These are phyloP conservation scores for Aramus guarauna DNA, from an alignment of 2,113 vertebrate genomes.

Conservation along the genomic window DNA sequence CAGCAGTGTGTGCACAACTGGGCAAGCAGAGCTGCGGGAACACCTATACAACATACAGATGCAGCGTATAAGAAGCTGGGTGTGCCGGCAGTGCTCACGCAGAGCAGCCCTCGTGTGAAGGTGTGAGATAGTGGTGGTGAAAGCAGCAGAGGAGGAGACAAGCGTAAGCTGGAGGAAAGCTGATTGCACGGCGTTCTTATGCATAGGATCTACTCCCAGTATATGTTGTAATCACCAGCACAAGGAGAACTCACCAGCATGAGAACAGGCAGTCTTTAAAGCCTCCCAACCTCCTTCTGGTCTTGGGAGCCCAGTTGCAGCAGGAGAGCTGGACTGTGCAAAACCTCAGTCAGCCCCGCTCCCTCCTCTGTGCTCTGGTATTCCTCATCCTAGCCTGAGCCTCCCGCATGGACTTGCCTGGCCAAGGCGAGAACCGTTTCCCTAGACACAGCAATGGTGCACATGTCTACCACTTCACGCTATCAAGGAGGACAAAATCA, in stretches of 20 bases:
- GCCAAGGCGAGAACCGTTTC: background rate
- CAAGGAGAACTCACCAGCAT: background rate
- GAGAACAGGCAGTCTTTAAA: background rate
- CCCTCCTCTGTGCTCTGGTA: background rate
- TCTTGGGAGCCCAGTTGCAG: background rate
- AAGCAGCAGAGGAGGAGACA: background rate
- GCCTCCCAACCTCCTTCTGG: background rate
- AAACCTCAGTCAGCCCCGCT: background rate
- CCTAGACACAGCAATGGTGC: background rate
- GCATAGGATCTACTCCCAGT: background rate
- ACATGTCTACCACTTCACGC: background rate
- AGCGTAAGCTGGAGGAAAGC: background rate
- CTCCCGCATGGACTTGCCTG: background rate
- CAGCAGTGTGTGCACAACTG: background rate
- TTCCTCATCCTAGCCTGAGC: background rate
- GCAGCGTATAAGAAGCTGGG: background rate
- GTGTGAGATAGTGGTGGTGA: background rate
- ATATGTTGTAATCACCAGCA: background rate
- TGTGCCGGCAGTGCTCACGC: rapidly evolving
- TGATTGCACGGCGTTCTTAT: background rate
- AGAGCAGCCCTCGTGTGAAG: background rate
- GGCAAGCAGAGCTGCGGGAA: background rate
- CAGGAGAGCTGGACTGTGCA: background rate
- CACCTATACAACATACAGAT: background rate
- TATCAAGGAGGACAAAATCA: constrained; percentile 22